Base-by-base conservation (phyloP, 2,888 invertebrate species). In the Oscheius sp. region DNA sequence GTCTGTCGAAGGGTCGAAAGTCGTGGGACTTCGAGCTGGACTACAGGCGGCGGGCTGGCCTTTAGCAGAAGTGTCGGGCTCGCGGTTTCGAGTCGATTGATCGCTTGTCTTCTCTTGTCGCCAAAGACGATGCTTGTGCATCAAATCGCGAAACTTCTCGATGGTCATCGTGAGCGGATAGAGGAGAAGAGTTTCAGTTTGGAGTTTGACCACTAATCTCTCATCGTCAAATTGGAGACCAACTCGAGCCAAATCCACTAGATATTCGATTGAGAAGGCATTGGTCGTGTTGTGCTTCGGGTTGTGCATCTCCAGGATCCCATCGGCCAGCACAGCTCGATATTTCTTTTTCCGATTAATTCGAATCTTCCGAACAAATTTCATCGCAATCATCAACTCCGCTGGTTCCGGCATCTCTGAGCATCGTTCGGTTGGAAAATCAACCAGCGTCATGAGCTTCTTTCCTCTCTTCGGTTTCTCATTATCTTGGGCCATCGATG, bases 271-370 rank as follows among this genome's bases (percentile, higher is more conserved):
- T 29, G 25, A n/a, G 34, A 48, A 48, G 1, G 15, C 48, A 33
- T 37, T 55, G n/a, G 29, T 15, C n/a, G 27, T 50, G 1, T 46
- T 48, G 33, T 50, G 46, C 25, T 64, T 64, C 46, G 23, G 25
- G 15, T 48, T 27, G 20, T 34, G 48, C 25, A 64, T 17, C 46
- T 64, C 31, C 15, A 64, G 46, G 29, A 33, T 29, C 10, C 64
- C 64, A 15, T 46, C 17, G 3, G 46, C 46, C 64, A 64, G 31
- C 17, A 64, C 64, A 8, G 48, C 64, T 20, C 48, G 64, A 34
- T 64, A 64, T 17, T 64, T 64, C 15, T 33, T 27, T 33, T 46
- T 34, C 31, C 46, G 29, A 20, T 64, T 64, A 20, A 55, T 55
- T n/a, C 55, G 31, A 17, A 33, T n/a, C 20, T 23, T 33, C 5